Evolutionary conservation across 2,888 invertebrate species (phyloP).

Genomic region (Lathronympha strigana): DNA sequence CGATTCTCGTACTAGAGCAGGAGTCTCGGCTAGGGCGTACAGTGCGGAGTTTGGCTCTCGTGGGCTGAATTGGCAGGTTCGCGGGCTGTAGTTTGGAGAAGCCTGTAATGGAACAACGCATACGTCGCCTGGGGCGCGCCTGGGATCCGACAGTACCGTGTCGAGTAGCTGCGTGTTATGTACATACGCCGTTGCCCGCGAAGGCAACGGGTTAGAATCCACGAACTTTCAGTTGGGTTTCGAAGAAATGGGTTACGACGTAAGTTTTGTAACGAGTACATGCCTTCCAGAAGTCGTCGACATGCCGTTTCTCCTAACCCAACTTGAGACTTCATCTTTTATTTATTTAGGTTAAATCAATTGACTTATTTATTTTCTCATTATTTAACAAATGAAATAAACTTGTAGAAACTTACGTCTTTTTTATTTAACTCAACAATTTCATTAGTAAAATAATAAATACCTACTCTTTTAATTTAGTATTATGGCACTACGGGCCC

Average conservation of each 20-base stretch:
- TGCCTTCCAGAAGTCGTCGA: constrained; percentile 31
- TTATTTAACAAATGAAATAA: constrained; percentile 75
- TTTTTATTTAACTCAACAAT: constrained; percentile 57
- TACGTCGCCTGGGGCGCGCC: too few species aligned
- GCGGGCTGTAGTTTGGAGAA: too few species aligned
- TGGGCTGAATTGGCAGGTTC: too few species aligned
- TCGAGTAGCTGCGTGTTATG: constrained; percentile 53
- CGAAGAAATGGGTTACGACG: constrained; percentile 62
- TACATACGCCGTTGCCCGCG: constrained; percentile 69
- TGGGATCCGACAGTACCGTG: not conserved
- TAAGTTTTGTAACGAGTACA: constrained; percentile 30
- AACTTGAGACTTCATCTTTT: constrained; percentile 81
- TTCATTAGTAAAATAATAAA: constrained; percentile 30
- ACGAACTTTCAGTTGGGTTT: constrained; percentile 84
- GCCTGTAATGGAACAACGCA: too few species aligned
- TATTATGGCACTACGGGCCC: not conserved
- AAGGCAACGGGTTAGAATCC: constrained; percentile 59
- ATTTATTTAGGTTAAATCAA: constrained; percentile 73
- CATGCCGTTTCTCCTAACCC: constrained; percentile 76
- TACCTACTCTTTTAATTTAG: not conserved
- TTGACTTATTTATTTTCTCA: constrained; percentile 76
- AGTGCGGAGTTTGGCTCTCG: too few species aligned
- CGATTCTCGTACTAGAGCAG: not conserved
- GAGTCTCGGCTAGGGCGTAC: not conserved
- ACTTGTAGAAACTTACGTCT: constrained; percentile 76